Conservation (phyloP, 2,888 invertebrate species). For the Neria commutata region DNA sequence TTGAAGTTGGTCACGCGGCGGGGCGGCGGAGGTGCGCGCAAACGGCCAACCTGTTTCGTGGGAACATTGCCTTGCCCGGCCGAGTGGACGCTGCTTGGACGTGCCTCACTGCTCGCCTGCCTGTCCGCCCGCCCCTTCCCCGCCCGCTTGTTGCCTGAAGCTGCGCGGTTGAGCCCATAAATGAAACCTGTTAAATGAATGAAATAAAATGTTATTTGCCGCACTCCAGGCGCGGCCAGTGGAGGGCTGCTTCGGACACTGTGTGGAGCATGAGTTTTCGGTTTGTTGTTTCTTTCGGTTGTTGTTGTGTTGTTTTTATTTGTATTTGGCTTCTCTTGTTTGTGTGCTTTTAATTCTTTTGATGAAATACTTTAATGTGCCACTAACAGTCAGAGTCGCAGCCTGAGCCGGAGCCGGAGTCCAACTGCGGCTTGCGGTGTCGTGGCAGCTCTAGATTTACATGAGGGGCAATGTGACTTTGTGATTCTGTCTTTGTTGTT, state of each 20-base stretch:
- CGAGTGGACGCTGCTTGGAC: conserved; percentile 40
- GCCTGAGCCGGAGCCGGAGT: too few species aligned
- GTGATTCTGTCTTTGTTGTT: background rate
- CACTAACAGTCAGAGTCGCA: too few species aligned
- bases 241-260: background rate
- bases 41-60: conserved; percentile 60
- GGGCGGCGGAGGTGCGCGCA: conserved; percentile 48
- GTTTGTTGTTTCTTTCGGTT: background rate
- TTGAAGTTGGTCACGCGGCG: conserved; percentile 20
- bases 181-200: conserved; percentile 63
- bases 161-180: conserved; percentile 47
- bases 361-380: conserved; percentile 3
- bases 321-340: background rate
- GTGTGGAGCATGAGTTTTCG: background rate
- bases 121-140: conserved; percentile 45
- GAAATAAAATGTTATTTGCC: conserved; percentile 61
- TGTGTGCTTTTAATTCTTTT: background rate
- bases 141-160: conserved; percentile 21
- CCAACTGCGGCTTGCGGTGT: too few species aligned
- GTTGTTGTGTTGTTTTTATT: background rate
- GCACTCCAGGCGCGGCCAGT: conserved; percentile 34
- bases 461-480: too few species aligned
- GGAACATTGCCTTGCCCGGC: conserved; percentile 61
- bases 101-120: conserved; percentile 51
- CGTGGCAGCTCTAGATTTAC: too few species aligned